Conservation (phyloP, 2,113 vertebrate species). For the Tinamus guttatus region DNA sequence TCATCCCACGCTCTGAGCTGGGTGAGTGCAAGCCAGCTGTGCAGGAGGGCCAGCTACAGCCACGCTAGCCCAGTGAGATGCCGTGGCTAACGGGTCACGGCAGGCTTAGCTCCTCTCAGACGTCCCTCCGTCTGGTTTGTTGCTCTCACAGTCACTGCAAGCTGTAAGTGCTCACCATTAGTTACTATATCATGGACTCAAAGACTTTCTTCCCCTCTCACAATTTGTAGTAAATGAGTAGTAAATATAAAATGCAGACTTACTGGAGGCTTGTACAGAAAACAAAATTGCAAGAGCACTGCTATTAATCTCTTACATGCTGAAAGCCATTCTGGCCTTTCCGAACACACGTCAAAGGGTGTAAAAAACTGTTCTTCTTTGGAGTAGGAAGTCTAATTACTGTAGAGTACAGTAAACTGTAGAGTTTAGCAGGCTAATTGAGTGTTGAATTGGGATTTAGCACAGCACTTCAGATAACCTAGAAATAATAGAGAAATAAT, state of each 20-base stretch:
- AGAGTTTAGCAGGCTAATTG: not conserved
- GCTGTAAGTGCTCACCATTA: not conserved
- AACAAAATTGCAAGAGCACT: not conserved
- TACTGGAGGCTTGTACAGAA: not conserved
- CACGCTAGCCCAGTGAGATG: not conserved
- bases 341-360: slow-evolving; percentile 6
- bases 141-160: slow-evolving; percentile 34
- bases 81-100: not conserved
- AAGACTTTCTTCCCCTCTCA: not conserved
- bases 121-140: not conserved
- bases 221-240: slow-evolving; percentile 31
- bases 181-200: not conserved
- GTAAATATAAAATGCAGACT: not conserved
- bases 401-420: no score
- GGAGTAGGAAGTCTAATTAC: not conserved
- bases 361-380: slow-evolving; percentile 18
- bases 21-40: slow-evolving; percentile 5
- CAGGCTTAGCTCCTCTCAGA: not conserved
- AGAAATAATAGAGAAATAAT: not conserved
- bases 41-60: slow-evolving; percentile 18
- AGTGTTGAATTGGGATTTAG: not conserved
- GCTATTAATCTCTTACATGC: not conserved
- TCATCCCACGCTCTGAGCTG: not conserved
- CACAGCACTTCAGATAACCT: not conserved
- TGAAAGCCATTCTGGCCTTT: slow-evolving; percentile 14